Percentiles rank a stretch among this genome's conserved stretches.
phyloP scores from a whole-genome alignment of 2,797 vertebrate genomes.

The Dipus sagitta region DNA sequence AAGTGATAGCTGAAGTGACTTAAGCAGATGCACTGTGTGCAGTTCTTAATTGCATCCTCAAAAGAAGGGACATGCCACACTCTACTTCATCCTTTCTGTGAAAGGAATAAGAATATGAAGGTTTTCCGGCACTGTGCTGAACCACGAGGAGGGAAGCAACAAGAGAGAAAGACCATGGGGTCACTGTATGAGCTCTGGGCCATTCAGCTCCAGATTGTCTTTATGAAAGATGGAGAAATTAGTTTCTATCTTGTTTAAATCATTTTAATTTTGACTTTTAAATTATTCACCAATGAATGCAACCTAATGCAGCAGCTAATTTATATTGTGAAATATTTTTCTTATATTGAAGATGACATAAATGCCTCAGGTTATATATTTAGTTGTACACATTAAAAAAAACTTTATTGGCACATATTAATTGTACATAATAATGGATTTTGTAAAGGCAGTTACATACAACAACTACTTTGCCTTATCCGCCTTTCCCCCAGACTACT shows the following conservation, averaged over 20 bases:
- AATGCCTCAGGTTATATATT: not conserved
- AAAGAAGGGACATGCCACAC: not conserved
- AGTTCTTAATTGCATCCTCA: not conserved
- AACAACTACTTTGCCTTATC: not conserved
- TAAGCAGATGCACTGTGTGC: not conserved
- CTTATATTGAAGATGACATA: not conserved
- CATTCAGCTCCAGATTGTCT: not conserved
- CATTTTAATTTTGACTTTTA: not conserved
- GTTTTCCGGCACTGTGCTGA: not conserved
- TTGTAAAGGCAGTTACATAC: not conserved
- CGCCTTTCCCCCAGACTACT: too few relatives aligned
- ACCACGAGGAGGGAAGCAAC: not conserved
- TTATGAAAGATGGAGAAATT: not conserved
- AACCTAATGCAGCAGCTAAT: not conserved
- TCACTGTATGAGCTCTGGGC: not conserved
- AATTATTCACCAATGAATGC: not conserved
- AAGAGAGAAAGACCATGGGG: not conserved
- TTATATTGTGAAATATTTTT: slow-evolving; percentile 25
- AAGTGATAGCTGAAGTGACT: not conserved
- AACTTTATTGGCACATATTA: not conserved
- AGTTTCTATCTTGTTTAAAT: not conserved
- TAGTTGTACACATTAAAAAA: not conserved
- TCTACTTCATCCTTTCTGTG: not conserved
- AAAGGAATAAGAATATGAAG: not conserved
- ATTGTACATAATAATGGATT: not conserved